Conservation (phyloP, 1,140 invertebrate genomes). For the Protaetia brevitarsis region DNA sequence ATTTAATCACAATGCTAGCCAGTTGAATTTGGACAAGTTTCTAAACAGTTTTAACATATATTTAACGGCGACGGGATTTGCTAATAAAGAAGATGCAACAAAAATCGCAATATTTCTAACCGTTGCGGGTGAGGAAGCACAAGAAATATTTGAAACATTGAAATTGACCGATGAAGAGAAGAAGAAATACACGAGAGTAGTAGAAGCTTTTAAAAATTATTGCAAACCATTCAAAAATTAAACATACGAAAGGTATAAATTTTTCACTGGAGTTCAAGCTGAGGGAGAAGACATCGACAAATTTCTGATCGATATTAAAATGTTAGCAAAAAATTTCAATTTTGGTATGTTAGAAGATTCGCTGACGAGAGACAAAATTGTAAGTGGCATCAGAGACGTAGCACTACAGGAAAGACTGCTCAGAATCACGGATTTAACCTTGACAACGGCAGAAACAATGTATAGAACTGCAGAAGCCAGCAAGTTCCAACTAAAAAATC, state of each 20-base stretch:
- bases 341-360: neutral
- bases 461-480: neutral
- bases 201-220: neutral
- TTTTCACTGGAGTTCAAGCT: slow-evolving; percentile 31
- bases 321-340: slow-evolving; percentile 15
- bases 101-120: neutral
- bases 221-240: neutral
- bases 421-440: too few species aligned
- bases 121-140: neutral
- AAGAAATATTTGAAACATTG: neutral
- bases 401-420: too few species aligned
- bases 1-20: too few species aligned
- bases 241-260: too few species aligned
- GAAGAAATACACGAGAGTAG: neutral
- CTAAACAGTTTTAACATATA: neutral
- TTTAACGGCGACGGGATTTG: neutral
- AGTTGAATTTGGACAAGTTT: neutral
- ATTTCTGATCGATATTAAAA: neutral
- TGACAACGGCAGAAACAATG: too few species aligned
- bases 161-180: neutral
- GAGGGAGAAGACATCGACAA: slow-evolving; percentile 32
- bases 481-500: neutral
- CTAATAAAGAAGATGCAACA: neutral
- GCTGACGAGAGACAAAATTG: too few species aligned
- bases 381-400: too few species aligned